phyloP scores from a whole-genome alignment of 2,888 invertebrate genomes.

The Heterodera filipjevi region DNA sequence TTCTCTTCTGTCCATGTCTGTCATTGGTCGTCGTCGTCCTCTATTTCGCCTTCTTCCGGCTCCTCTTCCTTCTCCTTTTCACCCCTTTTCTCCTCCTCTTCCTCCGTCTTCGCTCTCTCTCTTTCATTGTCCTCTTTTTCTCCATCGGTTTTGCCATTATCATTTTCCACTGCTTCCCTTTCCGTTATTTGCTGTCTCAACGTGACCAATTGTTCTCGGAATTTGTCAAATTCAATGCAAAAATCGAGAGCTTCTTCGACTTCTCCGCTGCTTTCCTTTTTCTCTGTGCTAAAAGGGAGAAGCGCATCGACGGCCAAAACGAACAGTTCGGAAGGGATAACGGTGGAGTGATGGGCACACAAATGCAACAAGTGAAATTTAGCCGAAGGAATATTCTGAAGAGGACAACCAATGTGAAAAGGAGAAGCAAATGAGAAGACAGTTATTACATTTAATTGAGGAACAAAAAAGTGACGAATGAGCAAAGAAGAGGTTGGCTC shows the following conservation, averaged over 20 bases:
- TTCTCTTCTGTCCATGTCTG: background rate
- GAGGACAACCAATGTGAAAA: too few species aligned
- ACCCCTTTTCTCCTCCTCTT: background rate
- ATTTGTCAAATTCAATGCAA: slow-evolving; percentile 13
- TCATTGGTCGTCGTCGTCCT: slow-evolving; percentile 18
- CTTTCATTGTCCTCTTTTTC: background rate
- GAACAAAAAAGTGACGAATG: slow-evolving; percentile 22
- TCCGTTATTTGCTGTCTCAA: background rate
- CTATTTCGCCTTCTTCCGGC: slow-evolving; percentile 26
- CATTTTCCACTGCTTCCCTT: background rate
- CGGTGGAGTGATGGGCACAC: slow-evolving; percentile 17
- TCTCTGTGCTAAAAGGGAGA: background rate
- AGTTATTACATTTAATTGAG: slow-evolving; percentile 14
- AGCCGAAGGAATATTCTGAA: slow-evolving; percentile 19
- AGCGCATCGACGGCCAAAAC: background rate
- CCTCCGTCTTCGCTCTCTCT: background rate
- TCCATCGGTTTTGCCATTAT: background rate
- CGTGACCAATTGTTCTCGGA: slow-evolving; percentile 4
- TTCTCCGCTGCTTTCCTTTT: background rate
- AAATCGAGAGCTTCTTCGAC: background rate
- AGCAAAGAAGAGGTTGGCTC: slow-evolving; percentile 21
- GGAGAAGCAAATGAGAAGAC: too few species aligned
- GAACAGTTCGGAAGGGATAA: slow-evolving; percentile 14
- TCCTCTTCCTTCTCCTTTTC: background rate
- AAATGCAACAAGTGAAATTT: slow-evolving; percentile 31